These are phyloP conservation scores for Pollenia angustigena DNA, from an alignment of 2,888 invertebrate species.

Conservation along the genomic window DNA sequence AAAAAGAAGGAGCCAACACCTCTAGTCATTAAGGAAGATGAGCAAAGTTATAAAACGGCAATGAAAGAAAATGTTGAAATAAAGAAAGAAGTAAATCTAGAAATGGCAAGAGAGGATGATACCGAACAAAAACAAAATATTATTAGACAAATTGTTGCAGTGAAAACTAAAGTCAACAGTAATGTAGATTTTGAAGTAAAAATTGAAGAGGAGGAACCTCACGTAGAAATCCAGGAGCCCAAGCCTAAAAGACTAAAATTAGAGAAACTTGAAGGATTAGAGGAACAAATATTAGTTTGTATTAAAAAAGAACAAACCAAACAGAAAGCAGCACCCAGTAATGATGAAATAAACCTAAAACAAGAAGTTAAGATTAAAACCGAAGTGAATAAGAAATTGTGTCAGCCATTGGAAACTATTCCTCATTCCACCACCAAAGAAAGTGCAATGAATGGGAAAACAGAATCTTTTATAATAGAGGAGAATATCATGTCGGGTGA, in stretches of 20 bases:
- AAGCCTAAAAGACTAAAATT: conserved; percentile 60
- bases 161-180: background rate
- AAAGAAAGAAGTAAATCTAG: conserved; percentile 39
- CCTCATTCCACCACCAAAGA: conserved; percentile 33
- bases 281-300: conserved; percentile 1
- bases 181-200: conserved; percentile 16
- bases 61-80: conserved; percentile 18
- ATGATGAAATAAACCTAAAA: conserved; percentile 28
- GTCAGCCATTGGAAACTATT: conserved; percentile 2
- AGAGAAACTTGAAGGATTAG: conserved; percentile 60
- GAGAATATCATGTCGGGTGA: background rate
- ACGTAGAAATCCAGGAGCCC: conserved; percentile 13
- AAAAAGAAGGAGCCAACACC: conserved; percentile 41
- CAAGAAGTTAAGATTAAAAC: conserved; percentile 7
- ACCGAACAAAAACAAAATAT: background rate
- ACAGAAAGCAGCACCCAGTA: background rate
- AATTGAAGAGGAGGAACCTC: conserved; percentile 51
- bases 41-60: background rate
- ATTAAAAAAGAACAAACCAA: conserved; percentile 41
- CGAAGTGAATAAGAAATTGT: background rate
- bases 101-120: background rate
- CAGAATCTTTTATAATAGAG: background rate
- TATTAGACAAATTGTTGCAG: background rate
- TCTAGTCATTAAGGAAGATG: background rate
- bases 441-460: conserved; percentile 4